These are phyloP conservation scores for Idris sp. DNA, from an alignment of 1,140 invertebrate species.

Conservation along the genomic window DNA sequence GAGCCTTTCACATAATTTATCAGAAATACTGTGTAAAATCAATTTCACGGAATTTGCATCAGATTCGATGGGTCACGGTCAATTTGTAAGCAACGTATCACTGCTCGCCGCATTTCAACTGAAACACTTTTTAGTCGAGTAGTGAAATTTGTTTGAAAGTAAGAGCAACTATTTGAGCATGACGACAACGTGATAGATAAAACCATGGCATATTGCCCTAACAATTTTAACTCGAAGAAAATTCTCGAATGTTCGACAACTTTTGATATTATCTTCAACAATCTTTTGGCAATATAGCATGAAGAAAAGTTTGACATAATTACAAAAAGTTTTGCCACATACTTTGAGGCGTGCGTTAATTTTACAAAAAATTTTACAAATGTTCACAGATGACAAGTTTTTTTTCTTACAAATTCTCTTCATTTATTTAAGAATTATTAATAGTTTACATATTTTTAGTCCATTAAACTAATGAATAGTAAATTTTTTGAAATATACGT, in stretches of 20 bases:
- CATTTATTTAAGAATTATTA: too few species aligned
- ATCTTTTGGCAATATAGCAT: too few species aligned
- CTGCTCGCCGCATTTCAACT: conserved; percentile 34
- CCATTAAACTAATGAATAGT: too few species aligned
- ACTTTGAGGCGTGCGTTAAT: too few species aligned
- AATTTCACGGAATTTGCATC: conserved; percentile 63
- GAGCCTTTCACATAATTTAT: conserved; percentile 46
- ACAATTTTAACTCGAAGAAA: conserved; percentile 32
- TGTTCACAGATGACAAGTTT: too few species aligned
- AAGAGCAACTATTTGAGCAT: conserved; percentile 58
- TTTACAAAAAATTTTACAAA: too few species aligned
- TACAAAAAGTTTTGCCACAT: too few species aligned
- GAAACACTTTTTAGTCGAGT: conserved; percentile 56
- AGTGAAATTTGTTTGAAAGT: conserved; percentile 67
- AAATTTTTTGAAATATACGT: too few species aligned
- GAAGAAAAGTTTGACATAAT: too few species aligned
- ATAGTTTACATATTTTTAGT: too few species aligned
- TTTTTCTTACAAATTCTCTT: too few species aligned
- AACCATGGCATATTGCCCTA: conserved; percentile 18
- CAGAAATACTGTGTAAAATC: conserved; percentile 58
- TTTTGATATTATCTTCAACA: too few species aligned
- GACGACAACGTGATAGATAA: conserved; percentile 37
- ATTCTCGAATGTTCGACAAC: not conserved
- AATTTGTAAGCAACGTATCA: conserved; percentile 52
- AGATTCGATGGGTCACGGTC: conserved; percentile 61